Conservation (phyloP, 2,113 vertebrate genomes). For the Melanerpes aurifrons region DNA sequence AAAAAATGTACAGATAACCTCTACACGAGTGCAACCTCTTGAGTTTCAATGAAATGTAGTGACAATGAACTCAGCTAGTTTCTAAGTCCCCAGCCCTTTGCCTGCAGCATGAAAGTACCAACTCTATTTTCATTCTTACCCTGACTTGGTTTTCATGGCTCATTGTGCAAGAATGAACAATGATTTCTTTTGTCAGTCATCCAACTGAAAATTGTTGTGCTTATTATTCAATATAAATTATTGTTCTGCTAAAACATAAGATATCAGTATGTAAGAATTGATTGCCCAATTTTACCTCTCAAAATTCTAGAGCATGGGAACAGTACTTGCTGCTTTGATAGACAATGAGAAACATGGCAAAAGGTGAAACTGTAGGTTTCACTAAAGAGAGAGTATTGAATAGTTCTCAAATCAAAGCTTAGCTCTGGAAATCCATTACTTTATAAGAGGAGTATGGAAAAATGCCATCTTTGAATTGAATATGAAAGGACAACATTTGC, state of each 20-base stretch:
- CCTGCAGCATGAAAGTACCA: slow-evolving; percentile 55
- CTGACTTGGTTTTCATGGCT: slow-evolving; percentile 74
- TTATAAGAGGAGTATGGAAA: not conserved
- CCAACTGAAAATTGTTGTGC: slow-evolving; percentile 74
- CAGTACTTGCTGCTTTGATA: not conserved
- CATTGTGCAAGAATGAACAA: slow-evolving; percentile 72
- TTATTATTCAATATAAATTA: slow-evolving; percentile 77
- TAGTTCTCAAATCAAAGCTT: not conserved
- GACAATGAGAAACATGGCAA: slow-evolving; percentile 12
- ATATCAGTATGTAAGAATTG: slow-evolving; percentile 70
- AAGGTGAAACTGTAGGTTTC: not conserved
- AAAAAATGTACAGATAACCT: slow-evolving; percentile 40
- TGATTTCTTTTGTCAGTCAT: slow-evolving; percentile 76
- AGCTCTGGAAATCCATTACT: not conserved
- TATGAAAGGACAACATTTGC: not conserved
- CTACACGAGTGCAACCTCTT: not conserved
- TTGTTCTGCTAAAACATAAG: slow-evolving; percentile 73
- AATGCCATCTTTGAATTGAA: not conserved
- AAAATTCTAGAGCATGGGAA: slow-evolving; percentile 44
- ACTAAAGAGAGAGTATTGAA: not conserved
- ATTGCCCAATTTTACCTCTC: slow-evolving; percentile 66
- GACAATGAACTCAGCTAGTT: slow-evolving; percentile 48
- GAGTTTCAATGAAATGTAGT: slow-evolving; percentile 48
- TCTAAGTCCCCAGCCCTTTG: slow-evolving; percentile 40
- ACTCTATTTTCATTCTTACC: slow-evolving; percentile 60